Percentiles rank a stretch among this genome's conserved stretches.
Evolutionary conservation across 2,113 vertebrate genomes (phyloP).

Genomic region (Oenanthe oenanthe): DNA sequence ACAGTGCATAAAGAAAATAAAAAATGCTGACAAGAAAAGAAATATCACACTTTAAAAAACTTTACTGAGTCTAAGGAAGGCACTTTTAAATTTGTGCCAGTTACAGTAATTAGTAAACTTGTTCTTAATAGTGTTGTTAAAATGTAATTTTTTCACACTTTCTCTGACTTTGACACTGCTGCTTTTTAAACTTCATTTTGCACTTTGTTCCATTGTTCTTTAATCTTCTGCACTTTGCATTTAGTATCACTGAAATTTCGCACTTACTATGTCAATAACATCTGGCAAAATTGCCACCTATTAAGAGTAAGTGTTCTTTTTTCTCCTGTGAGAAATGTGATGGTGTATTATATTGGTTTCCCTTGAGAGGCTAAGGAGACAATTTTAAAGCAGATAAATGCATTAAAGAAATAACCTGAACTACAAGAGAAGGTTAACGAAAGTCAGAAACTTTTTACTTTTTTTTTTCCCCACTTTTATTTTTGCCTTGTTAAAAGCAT

Average conservation of each 20-base stretch:
- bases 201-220: slow-evolving; percentile 91
- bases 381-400: slow-evolving; percentile 87
- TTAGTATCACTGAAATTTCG: slow-evolving; percentile 92
- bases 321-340: slow-evolving; percentile 88
- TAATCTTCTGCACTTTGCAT: slow-evolving; percentile 96
- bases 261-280: slow-evolving; percentile 99
- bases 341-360: slow-evolving; percentile 86
- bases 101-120: slow-evolving; percentile 83
- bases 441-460: slow-evolving; percentile 80
- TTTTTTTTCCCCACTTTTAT: neutral
- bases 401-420: slow-evolving; percentile 86
- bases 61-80: slow-evolving; percentile 62
- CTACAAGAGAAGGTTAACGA: slow-evolving; percentile 82
- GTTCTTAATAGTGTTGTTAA: slow-evolving; percentile 76
- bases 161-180: slow-evolving; percentile 82
- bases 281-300: slow-evolving; percentile 98
- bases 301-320: slow-evolving; percentile 97
- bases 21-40: slow-evolving; percentile 53
- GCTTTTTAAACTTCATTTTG: slow-evolving; percentile 85
- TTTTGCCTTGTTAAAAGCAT: slow-evolving; percentile 16
- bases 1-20: slow-evolving; percentile 33
- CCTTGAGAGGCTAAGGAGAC: slow-evolving; percentile 86
- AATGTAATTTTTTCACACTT: slow-evolving; percentile 82
- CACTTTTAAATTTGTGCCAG: slow-evolving; percentile 75
- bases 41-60: slow-evolving; percentile 64